Evolutionary conservation across 2,113 vertebrate species (phyloP).

Genomic region (Mungos mungo): DNA sequence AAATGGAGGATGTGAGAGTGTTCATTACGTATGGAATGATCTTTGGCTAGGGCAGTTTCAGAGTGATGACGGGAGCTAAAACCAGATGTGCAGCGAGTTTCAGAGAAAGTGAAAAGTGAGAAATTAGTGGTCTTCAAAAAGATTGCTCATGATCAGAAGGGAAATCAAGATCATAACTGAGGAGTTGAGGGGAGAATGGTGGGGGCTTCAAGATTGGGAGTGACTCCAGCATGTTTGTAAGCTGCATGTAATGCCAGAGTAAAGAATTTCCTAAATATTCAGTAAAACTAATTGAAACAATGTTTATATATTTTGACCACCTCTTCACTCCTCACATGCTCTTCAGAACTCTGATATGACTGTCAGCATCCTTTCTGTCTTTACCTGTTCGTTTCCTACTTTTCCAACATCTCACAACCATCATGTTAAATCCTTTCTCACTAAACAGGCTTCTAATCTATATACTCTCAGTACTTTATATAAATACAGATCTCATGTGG

Average conservation of each 20-base stretch:
- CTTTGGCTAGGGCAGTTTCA: neutral
- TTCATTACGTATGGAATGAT: neutral
- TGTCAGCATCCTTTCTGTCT: neutral
- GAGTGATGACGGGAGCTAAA: neutral
- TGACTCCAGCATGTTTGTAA: neutral
- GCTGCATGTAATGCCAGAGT: neutral
- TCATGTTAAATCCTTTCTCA: neutral
- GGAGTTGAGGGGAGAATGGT: neutral
- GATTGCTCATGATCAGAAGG: neutral
- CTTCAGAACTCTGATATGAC: neutral
- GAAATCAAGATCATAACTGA: neutral
- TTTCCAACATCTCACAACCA: neutral
- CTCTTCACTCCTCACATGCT: neutral
- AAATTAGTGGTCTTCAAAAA: neutral
- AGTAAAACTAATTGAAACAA: neutral
- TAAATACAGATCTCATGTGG: neutral
- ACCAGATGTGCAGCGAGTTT: neutral
- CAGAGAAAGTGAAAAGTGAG: neutral
- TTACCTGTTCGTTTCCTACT: neutral
- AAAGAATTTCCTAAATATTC: neutral
- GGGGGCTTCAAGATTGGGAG: neutral
- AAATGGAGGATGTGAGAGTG: neutral
- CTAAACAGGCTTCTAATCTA: neutral
- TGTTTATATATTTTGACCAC: neutral
- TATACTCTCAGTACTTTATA: neutral